Base-by-base conservation (phyloP, 2,113 vertebrate genomes). In the Etheostoma spectabile region DNA sequence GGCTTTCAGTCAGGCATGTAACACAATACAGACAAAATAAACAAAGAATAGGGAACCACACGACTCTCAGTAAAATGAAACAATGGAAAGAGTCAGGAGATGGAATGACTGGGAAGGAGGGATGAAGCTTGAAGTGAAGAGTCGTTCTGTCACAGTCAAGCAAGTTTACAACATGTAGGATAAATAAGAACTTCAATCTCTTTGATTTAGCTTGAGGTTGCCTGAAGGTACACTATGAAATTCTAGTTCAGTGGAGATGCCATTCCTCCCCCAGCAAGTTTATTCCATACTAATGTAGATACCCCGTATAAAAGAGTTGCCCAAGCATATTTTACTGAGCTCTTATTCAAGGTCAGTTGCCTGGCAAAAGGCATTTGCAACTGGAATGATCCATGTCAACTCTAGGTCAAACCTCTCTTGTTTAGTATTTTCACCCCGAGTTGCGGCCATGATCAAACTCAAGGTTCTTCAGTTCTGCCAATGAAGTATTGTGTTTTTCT, bases 1-100 rank as follows among this genome's bases (percentile, higher is more conserved):
- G 88, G 89, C 88, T 86, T 63, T 64, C 81, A 86, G 79, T 87
- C 86, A 91, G 77, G 56, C 79, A 83, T 79, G 77, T 86, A 87
- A 89, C 79, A 85, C 63, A 87, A 87, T 86, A 83, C 76, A 86
- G 60, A 68, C 65, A 80, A 35, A 76, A 71, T 87, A 91, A 90
- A 92, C 74, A 91, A 79, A 77, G 38, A 74, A 83, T 21, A 69
- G 49, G 73, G 75, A 87, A 80, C 76, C 77, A 73, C 67, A 61
- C 82, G 74, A 42, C 55, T 64, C 62, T 19, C 35, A 65, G 66
- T 84, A 16, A 84, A 75, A 74, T 72, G 27, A 87, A 80, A 84
- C 67, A 86, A 62, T 56, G 22, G 60, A 63, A 78, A 76, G 30
- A 56, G 33, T 30, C 24, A 65, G 49, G 33, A 60, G 65, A 67